Evolutionary conservation across 2,888 invertebrate species (phyloP).

Genomic region (Pollenia labialis): DNA sequence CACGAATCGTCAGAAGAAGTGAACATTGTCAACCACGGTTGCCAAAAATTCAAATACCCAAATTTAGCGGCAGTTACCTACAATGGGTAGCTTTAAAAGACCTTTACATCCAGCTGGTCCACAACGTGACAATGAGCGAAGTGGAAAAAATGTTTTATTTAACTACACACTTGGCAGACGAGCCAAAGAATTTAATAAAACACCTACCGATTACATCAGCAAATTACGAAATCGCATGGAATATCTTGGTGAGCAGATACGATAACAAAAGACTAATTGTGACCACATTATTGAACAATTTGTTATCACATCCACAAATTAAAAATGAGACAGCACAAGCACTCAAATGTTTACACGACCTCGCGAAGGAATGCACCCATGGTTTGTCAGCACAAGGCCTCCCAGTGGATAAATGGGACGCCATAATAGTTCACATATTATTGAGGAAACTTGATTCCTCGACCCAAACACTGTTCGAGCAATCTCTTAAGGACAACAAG

Average conservation of each 20-base stretch:
- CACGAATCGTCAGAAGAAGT: neutral
- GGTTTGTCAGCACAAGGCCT: neutral
- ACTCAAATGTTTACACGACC: neutral
- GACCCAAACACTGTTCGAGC: neutral
- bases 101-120: neutral
- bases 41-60: neutral
- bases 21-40: neutral
- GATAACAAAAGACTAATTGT: too few species aligned
- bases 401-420: constrained; percentile 1
- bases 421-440: neutral
- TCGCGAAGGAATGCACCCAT: neutral
- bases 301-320: too few species aligned
- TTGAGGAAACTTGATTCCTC: neutral
- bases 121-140: neutral
- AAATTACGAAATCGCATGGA: too few species aligned
- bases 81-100: neutral
- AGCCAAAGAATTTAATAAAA: neutral
- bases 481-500: too few species aligned
- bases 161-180: neutral
- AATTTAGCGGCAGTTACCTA: neutral
- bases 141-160: constrained; percentile 10
- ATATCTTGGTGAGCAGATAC: too few species aligned
- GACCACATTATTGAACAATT: too few species aligned
- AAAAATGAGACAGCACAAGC: neutral
- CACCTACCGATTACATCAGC: neutral